phyloP scores from a whole-genome alignment of 35 echinoderm and acorn worm species.

The Chiridota heheva region DNA sequence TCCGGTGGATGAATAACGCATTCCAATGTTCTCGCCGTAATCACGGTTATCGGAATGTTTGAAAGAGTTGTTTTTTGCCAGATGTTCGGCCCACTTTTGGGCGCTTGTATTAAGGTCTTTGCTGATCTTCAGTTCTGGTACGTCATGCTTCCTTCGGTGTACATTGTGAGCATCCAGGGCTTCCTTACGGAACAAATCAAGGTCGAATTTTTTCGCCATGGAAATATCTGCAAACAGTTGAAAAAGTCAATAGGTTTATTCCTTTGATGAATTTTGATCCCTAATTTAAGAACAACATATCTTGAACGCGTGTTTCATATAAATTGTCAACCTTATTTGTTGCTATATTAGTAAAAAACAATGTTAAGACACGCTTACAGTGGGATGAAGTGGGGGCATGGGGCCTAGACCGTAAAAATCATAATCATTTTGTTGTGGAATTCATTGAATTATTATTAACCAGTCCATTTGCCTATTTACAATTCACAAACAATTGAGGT shows the following conservation, averaged over 20 bases:
- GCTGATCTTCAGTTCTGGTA: constrained; percentile 51
- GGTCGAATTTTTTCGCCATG: constrained; percentile 47
- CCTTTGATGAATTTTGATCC: too few species aligned
- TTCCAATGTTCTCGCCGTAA: constrained; percentile 82
- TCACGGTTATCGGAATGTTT: constrained; percentile 65
- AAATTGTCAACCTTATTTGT: too few species aligned
- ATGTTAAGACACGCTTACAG: too few species aligned
- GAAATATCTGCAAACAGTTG: constrained; percentile 31
- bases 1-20: constrained; percentile 61
- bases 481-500: too few species aligned
- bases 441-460: too few species aligned
- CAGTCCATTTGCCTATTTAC: too few species aligned
- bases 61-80: constrained; percentile 56
- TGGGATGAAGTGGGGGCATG: too few species aligned
- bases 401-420: too few species aligned
- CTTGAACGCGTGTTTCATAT: too few species aligned
- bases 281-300: too few species aligned
- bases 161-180: constrained; percentile 63
- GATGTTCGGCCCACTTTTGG: constrained; percentile 85
- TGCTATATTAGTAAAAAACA: too few species aligned
- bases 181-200: constrained; percentile 44
- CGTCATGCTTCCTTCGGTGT: constrained; percentile 66
- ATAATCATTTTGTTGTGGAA: too few species aligned
- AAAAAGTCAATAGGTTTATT: constrained; percentile 14
- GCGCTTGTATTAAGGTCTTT: constrained; percentile 51